These are phyloP conservation scores for Pseudochirops cupreus DNA, from an alignment of 2,797 vertebrate genomes.

Conservation along the genomic window DNA sequence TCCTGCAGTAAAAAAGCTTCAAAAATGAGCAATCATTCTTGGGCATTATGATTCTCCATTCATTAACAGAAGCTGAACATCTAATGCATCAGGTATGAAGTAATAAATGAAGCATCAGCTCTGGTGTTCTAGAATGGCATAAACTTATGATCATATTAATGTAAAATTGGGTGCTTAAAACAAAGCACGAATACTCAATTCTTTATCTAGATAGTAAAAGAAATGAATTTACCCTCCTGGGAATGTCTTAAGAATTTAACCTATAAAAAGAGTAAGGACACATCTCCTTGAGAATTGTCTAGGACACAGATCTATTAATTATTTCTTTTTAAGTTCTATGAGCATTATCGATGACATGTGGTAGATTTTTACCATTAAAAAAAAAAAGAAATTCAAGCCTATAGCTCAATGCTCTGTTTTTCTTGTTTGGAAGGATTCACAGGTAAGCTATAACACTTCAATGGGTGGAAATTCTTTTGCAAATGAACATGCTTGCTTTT, in stretches of 20 bases:
- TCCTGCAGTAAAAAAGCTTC: slow-evolving; percentile 33
- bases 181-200: background rate
- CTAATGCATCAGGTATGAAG: slow-evolving; percentile 20
- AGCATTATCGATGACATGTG: background rate
- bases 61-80: background rate
- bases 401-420: background rate
- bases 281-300: background rate
- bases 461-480: background rate
- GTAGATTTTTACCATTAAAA: background rate
- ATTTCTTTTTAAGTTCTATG: background rate
- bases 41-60: background rate
- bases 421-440: background rate
- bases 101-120: slow-evolving; percentile 52
- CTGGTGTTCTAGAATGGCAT: background rate
- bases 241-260: background rate
- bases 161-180: background rate
- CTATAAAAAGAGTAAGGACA: background rate
- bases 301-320: background rate
- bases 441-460: background rate
- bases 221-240: background rate
- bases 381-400: background rate
- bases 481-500: background rate
- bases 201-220: background rate
- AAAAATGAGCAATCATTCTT: slow-evolving; percentile 15
- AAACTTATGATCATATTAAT: background rate